Base-by-base conservation (phyloP, 2,797 vertebrate genomes). In the Scolopax rusticola region DNA sequence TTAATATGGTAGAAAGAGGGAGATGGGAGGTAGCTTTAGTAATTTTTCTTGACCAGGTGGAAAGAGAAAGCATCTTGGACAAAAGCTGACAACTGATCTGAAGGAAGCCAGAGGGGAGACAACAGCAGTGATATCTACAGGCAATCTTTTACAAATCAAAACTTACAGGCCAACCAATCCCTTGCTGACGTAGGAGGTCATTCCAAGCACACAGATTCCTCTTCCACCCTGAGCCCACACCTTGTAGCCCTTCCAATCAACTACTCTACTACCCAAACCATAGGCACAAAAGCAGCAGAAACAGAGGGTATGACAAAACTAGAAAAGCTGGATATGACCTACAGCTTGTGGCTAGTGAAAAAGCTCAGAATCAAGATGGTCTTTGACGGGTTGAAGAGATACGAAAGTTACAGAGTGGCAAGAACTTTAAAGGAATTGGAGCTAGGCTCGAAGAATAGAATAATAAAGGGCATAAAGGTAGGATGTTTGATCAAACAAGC, bases 271-370 rank as follows among this genome's bases (percentile, higher is more conserved):
- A 30, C 19, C 18, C 11, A 79, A 74, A 47, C 6, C 36, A 33
- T 2, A 14, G 12, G 36, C 21, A 43, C 18, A 70, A 57, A 89
- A 84, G 45, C 54, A 84, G 28, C 45, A 90, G 47, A 27, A 86
- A 24, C 43, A 9, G 11, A 1, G 4, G 3, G 0, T 41, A 8
- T 59, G 23, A 45, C 5, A 15, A 17, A 57, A 50, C 40, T 60
- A 15, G 73, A 16, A 59, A 92, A 41, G 15, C 0, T 68, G n/a
- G n/a, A 92, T 43, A 76, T 59, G 6, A 30, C 33, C 17, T 30
- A 76, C 32, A 84, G 4, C 9, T 43, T 27, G 14, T 18, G 6
- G 40, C 12, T 40, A 50, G 24, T 10, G 11, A 57, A 16, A 33
- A 84, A 82, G 4, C 8, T 61, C 51, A 48, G 28, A 78, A n/a